These are phyloP conservation scores for Thamnophis sirtalis DNA, from an alignment of 2,113 vertebrate species.

Conservation along the genomic window DNA sequence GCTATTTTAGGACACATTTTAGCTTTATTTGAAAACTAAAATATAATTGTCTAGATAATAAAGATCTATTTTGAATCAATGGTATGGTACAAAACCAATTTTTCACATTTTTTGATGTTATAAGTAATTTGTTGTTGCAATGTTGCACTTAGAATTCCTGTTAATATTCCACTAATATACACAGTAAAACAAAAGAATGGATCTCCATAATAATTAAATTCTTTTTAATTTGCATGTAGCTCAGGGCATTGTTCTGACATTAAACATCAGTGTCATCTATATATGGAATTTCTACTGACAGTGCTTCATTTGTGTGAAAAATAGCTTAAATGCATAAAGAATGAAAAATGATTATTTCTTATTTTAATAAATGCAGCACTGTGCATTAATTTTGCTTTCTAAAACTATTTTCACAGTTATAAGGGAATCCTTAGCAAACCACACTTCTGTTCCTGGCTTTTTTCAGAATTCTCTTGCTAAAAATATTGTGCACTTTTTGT, in stretches of 20 bases:
- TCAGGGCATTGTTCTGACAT: conserved; percentile 83
- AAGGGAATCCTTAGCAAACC: conserved; percentile 62
- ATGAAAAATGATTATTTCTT: conserved; percentile 87
- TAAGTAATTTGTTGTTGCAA: conserved; percentile 44
- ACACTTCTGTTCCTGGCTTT: conserved; percentile 37
- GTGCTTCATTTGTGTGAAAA: conserved; percentile 84
- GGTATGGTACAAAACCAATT: conserved; percentile 21
- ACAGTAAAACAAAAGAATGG: conserved; percentile 57
- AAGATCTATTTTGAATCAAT: conserved; percentile 22
- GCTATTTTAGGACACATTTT: neutral
- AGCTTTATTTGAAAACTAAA: conserved; percentile 23
- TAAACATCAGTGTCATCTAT: conserved; percentile 81
- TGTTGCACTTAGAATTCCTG: conserved; percentile 59
- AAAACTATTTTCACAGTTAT: conserved; percentile 71
- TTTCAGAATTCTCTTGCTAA: conserved; percentile 31
- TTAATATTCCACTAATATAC: conserved; percentile 61
- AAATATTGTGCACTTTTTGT: conserved; percentile 45
- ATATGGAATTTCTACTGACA: conserved; percentile 77
- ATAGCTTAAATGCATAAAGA: conserved; percentile 87
- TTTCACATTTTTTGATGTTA: neutral
- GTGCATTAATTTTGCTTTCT: conserved; percentile 87
- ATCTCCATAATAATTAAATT: conserved; percentile 79
- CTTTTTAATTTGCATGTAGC: conserved; percentile 76
- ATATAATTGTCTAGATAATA: conserved; percentile 25
- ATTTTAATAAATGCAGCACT: conserved; percentile 84